Conservation (phyloP, 2,888 invertebrate species). For the Phorcus lineatus region DNA sequence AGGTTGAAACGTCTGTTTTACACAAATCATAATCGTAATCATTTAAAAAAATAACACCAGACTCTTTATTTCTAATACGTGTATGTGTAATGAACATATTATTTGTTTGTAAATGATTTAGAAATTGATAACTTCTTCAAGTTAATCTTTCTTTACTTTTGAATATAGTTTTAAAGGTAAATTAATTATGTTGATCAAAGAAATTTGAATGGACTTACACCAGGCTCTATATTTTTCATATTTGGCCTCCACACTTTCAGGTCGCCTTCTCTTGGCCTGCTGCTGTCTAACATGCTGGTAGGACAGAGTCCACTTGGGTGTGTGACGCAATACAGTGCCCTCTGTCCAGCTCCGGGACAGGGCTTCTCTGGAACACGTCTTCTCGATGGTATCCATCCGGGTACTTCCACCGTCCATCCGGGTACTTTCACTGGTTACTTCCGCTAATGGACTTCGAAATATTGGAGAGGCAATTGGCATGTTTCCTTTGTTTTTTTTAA, state of each 20-base stretch:
- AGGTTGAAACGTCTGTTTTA: too few species aligned
- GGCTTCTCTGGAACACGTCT: not conserved
- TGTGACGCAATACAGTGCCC: not conserved
- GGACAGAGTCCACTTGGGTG: slow-evolving; percentile 5
- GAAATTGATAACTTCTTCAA: too few species aligned
- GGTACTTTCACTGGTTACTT: not conserved
- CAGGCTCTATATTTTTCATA: slow-evolving; percentile 6
- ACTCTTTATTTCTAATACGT: too few species aligned
- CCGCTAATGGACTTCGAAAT: not conserved
- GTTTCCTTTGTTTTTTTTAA: not conserved
- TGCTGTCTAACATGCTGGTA: slow-evolving; percentile 1
- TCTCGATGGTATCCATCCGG: slow-evolving; percentile 5
- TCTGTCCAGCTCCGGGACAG: slow-evolving; percentile 4
- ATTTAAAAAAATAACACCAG: too few species aligned
- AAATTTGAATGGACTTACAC: not conserved
- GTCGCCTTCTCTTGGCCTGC: not conserved
- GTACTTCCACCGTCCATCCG: not conserved
- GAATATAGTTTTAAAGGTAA: too few species aligned
- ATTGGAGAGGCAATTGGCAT: not conserved
- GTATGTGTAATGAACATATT: too few species aligned
- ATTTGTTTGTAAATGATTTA: too few species aligned
- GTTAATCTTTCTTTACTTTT: too few species aligned
- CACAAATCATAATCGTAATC: too few species aligned
- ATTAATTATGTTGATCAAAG: too few species aligned
- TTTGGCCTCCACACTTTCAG: slow-evolving; percentile 10